These are phyloP conservation scores for Anolis carolinensis DNA, from an alignment of 2,113 vertebrate species.

Conservation along the genomic window DNA sequence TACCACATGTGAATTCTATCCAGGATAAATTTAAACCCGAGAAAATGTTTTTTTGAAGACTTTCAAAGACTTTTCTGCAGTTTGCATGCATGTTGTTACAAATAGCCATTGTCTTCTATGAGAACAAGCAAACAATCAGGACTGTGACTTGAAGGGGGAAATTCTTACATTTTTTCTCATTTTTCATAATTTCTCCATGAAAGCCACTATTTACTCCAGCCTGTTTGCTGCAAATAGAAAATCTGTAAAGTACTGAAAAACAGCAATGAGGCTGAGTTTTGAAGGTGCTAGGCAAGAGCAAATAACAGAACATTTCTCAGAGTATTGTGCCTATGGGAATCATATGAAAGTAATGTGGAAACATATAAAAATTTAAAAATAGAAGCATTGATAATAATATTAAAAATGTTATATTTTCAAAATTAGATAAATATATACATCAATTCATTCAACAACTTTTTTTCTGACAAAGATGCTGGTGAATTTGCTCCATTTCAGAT, in stretches of 20 bases:
- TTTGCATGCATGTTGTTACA: no score
- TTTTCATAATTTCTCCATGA: not conserved
- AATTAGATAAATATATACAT: constrained; percentile 10
- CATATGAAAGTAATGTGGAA: not conserved
- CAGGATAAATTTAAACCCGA: no score
- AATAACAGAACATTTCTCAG: not conserved
- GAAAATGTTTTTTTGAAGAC: no score
- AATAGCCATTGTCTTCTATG: no score
- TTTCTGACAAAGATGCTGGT: not conserved
- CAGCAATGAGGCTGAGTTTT: not conserved
- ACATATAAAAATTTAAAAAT: not conserved
- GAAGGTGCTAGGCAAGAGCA: not conserved
- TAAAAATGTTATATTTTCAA: constrained; percentile 14
- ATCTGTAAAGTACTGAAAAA: not conserved
- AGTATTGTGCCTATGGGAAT: no score
- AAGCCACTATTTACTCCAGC: not conserved
- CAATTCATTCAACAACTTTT: not conserved
- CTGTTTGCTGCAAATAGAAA: not conserved
- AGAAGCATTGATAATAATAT: not conserved
- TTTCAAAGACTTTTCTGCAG: no score
- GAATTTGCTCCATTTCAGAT: not conserved
- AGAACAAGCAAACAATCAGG: no score
- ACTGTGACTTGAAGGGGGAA: no score
- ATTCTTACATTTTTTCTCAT: no score
- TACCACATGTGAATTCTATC: no score